Base-by-base conservation (phyloP, 2,888 invertebrate species). In the Mythimna lalbum region DNA sequence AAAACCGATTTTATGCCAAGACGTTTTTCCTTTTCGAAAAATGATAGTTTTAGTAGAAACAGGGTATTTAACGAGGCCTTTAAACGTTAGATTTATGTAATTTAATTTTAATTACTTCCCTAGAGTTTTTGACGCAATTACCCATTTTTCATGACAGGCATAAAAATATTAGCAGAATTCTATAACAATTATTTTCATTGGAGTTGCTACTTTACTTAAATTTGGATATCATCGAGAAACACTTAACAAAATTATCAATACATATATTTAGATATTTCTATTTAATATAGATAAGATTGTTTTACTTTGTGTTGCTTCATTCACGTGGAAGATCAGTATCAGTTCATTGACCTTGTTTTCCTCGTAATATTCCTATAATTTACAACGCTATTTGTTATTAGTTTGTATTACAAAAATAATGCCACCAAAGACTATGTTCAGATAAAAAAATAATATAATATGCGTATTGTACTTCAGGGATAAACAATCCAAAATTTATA, bases 211-310 rank as follows among this genome's bases (percentile, higher is more conserved):
- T 63, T 55, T 36, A 56, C 21, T 49, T 33, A 57, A 21, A n/a
- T 36, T 63, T 50, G 57, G 27, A 63, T 52, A 36, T 19, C 21
- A 53, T 65, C 27, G 23, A 77, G 65, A 70, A 76, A 77, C 75
- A 84, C 81, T 85, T 83, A 86, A 84, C 80, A 87, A 83, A 50
- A 82, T 86, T 85, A 87, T 82, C 76, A 76, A 78, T 63, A 78
- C 64, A 61, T 55, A 80, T 63, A 66, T 69, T 68, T 50, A 66
- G 53, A 63, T 53, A 81, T 57, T 67, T 63, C 33, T 64, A 65
- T 69, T 47, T 50, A 56, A 19, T 77, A 76, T 59, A 74, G 89
- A 90, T 89, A 88, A 88, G 87, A 88, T 88, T 84, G 85, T 77
- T 67, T 71, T 69, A 73, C 59, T 57, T 43, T 49, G 60, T 50